Evolutionary conservation across 92 coral and sea anemone genomes (phyloP).

Genomic region (Epizoanthus scotinus): DNA sequence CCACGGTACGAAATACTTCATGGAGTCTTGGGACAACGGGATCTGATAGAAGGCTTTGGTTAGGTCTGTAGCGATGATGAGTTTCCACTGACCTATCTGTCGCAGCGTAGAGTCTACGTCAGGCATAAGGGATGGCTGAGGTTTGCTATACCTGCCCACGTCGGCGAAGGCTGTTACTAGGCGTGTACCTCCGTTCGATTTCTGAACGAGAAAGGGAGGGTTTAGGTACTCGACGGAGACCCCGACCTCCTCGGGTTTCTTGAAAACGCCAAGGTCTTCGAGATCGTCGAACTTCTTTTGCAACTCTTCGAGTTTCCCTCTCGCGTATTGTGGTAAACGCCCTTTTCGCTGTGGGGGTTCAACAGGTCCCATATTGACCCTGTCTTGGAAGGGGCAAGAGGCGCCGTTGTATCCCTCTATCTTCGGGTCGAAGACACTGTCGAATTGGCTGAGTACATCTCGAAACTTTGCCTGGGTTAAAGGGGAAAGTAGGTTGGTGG

Average conservation of each 20-base stretch:
- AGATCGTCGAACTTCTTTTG: slow-evolving; percentile 47
- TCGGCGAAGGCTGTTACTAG: slow-evolving; percentile 45
- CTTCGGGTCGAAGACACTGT: too few species aligned
- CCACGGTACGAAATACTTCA: slow-evolving; percentile 60
- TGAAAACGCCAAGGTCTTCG: slow-evolving; percentile 36
- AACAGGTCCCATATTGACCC: slow-evolving; percentile 56
- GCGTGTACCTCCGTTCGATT: slow-evolving; percentile 35
- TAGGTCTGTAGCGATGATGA: slow-evolving; percentile 49
- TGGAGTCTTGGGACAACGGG: slow-evolving; percentile 51
- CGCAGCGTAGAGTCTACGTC: slow-evolving; percentile 42
- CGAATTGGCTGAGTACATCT: too few species aligned
- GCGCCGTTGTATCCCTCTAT: too few species aligned
- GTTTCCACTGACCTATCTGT: slow-evolving; percentile 55
- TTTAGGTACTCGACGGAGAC: slow-evolving; percentile 38
- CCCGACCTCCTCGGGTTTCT: slow-evolving; percentile 41
- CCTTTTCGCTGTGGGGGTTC: slow-evolving; percentile 51
- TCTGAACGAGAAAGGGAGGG: slow-evolving; percentile 43
- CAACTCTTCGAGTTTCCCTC: slow-evolving; percentile 37
- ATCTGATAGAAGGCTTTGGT: slow-evolving; percentile 67
- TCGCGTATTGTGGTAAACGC: slow-evolving; percentile 49
- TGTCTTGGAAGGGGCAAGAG: neutral
- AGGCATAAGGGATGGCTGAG: slow-evolving; percentile 52
- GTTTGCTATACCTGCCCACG: slow-evolving; percentile 54
- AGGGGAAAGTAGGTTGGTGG: too few species aligned
- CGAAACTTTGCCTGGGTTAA: too few species aligned